Evolutionary conservation across 2,113 vertebrate genomes (phyloP).

Genomic region (Tautogolabrus adspersus): DNA sequence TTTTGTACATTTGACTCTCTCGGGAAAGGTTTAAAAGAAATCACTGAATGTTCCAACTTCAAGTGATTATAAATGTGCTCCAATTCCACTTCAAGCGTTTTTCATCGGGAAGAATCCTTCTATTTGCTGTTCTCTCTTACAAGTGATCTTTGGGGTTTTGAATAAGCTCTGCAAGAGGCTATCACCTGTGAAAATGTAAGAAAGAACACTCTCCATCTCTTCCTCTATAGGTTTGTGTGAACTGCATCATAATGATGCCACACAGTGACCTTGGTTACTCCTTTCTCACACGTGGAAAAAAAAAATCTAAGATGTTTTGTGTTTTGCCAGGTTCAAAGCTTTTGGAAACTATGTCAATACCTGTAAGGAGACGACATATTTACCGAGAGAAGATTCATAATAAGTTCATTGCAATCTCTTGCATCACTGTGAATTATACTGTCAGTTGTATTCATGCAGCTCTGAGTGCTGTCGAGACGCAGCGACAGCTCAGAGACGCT

Average conservation of each 20-base stretch:
- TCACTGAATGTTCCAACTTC: not conserved
- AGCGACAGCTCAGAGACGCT: constrained; percentile 15
- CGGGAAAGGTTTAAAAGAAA: not conserved
- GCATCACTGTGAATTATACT: constrained; percentile 77
- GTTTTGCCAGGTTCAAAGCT: constrained; percentile 75
- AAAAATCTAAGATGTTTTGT: constrained; percentile 60
- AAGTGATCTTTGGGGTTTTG: constrained; percentile 4
- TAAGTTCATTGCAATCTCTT: constrained; percentile 72
- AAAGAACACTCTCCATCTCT: not conserved
- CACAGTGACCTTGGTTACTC: constrained; percentile 35
- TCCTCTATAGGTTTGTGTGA: constrained; percentile 18
- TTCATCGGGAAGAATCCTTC: not conserved
- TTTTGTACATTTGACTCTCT: not conserved
- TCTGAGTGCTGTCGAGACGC: constrained; percentile 19
- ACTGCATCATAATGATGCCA: constrained; percentile 28
- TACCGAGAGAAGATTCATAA: constrained; percentile 67
- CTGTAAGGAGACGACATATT: constrained; percentile 74
- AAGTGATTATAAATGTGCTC: not conserved
- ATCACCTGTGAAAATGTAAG: constrained; percentile 2
- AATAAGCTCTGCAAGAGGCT: not conserved
- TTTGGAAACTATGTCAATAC: constrained; percentile 73
- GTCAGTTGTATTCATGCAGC: constrained; percentile 61
- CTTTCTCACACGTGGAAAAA: constrained; percentile 3
- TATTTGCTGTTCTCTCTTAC: not conserved
- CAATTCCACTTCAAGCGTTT: not conserved